Base-by-base conservation (phyloP, 2,113 vertebrate genomes). In the Tetrao urogallus region DNA sequence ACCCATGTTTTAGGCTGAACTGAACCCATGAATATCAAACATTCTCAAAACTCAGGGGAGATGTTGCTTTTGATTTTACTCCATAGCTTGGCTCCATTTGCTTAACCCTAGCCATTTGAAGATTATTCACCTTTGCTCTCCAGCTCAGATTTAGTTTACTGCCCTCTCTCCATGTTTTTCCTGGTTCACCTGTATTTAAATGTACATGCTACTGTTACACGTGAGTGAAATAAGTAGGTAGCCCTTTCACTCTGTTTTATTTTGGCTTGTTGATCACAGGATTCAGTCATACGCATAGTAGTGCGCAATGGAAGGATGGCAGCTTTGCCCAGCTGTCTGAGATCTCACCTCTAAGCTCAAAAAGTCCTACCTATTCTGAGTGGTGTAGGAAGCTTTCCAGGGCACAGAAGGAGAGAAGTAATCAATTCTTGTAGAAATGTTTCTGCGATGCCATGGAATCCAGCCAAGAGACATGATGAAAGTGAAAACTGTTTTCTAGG, bases 401-500 rank as follows among this genome's bases (percentile, higher is more conserved):
- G 70, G 50, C 48, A 63, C 32, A 67, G 75, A 92, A 87, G 76
- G 82, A 77, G 82, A 88, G 65, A 95, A 92, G 27, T 80, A 93
- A 89, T 96, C 56, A 92, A 58, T 95, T 96, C 38, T 54, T 87
- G 40, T 70, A 73, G 74, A 85, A 89, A 82, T 2, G 4, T 79
- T 94, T 93, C 92, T 82, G 81, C 4, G 22, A 89, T 89, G 77
- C 28, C 2, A 1, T 89, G 91, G 91, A 95, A 73, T 93, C 67
- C 86, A 94, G 94, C 91, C 92, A 94, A 89, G 74, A 91, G 84
- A 92, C 74, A 66, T 63, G 84, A 95, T 87, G 60, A 93, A 92
- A 95, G 58, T 64, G 60, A 79, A 91, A 88, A 90, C 73, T 87
- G 36, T 91, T 94, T 94, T 93, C 94, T 96, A 70, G 92, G 95